phyloP scores from a whole-genome alignment of 2,797 vertebrate genomes.

The Calcarius lapponicus region DNA sequence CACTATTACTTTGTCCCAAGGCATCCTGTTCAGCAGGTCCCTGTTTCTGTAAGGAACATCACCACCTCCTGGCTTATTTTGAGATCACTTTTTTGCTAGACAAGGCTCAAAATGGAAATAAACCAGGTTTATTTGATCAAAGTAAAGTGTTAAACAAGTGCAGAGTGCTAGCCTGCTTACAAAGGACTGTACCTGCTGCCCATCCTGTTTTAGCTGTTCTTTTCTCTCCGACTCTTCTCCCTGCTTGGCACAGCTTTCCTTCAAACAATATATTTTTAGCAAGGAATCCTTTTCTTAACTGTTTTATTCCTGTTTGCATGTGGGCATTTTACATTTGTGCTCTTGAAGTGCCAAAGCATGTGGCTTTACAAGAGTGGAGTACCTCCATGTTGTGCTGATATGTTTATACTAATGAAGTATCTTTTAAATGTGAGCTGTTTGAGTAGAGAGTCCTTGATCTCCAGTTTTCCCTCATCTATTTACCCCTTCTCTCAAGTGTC shows the following conservation, averaged over 20 bases:
- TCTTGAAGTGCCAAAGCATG: background rate
- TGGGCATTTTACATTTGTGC: background rate
- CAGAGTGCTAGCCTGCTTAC: background rate
- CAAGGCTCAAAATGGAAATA: background rate
- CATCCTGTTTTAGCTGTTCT: background rate
- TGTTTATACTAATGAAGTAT: background rate
- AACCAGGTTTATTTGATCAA: background rate
- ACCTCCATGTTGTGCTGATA: background rate
- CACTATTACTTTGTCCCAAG: background rate
- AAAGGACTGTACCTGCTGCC: background rate
- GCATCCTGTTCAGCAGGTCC: background rate
- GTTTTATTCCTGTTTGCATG: background rate
- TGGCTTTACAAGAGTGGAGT: background rate
- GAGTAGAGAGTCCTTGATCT: background rate
- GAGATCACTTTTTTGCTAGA: background rate
- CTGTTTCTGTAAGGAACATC: background rate
- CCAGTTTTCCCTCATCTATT: background rate
- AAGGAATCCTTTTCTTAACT: background rate
- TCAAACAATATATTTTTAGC: background rate
- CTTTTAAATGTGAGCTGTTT: background rate
- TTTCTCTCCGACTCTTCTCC: background rate
- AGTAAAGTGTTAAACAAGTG: background rate
- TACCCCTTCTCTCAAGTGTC: background rate
- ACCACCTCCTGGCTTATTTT: background rate
- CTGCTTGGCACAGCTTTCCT: background rate